Evolutionary conservation across 2,888 invertebrate genomes (phyloP), one percentile per base, ranked within the genome.

Genomic region (Baronia brevicornis): DNA sequence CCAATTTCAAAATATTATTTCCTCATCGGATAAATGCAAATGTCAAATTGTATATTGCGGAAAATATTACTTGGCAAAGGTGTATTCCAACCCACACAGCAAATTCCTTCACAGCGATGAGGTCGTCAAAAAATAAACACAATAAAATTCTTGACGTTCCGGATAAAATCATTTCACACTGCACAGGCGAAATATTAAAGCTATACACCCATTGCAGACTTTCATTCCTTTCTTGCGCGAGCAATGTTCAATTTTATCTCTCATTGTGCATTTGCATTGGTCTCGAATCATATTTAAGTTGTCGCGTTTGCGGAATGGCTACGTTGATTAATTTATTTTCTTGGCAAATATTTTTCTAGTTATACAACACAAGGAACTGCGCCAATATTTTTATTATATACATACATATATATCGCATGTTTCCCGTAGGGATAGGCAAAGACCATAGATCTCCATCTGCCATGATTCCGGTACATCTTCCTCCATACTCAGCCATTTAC

Each of bases 281-380:
- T 57, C 59, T 59, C 52, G 54, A 61, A 61, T 64, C 57, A 65
- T 68, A 68, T 69, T 68, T 64, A 61, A 60, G 57, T 60, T 60
- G 61, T 54, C 58, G 50, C 57, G 46, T 43, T 43, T 42, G 36
- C 26, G 36, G 36, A 33, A 35, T 23, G 30, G 28, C 17, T 18
- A 26, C 32, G 21, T n/a, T 14, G 44, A 46, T 43, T 46, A 41
- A 41, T 43, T 39, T 46, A 22, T 33, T 39, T 34, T 11, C 32
- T 28, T 32, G 19, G 15, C 33, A 38, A 32, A 29, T 33, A 8
- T 22, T 30, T 36, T 20, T 37, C 26, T 34, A 14, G 4, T 30
- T 4, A 26, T 30, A 28, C 11, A 7, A 10, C 13, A 19, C 4
- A 25, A 26, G 14, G 3, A 13, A 22, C 10, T n/a, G 31, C 31